Percentiles rank a stretch among this genome's conserved stretches.
These are phyloP conservation scores for Eudyptes chrysolophus DNA, from an alignment of 2,113 vertebrate genomes.

Conservation along the genomic window DNA sequence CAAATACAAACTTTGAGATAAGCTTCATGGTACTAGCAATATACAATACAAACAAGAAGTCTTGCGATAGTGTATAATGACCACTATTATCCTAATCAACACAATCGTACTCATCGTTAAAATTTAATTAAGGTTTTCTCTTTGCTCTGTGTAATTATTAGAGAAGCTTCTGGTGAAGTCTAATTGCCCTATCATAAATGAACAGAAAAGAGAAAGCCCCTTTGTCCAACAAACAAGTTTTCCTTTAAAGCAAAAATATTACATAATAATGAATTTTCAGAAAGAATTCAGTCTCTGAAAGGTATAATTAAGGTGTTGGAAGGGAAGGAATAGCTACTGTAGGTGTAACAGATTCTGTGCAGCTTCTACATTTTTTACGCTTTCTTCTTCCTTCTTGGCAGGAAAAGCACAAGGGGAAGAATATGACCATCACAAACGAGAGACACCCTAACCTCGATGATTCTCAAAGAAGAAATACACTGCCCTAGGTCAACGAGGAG, in stretches of 20 bases:
- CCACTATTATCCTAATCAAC: conserved; percentile 26
- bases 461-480: background rate
- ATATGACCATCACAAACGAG: background rate
- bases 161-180: background rate
- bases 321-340: background rate
- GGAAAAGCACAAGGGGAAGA: background rate
- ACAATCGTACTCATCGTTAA: background rate
- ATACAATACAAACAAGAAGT: background rate
- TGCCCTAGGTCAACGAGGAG: background rate
- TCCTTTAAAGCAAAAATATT: background rate
- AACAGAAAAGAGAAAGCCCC: background rate
- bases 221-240: background rate
- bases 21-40: background rate
- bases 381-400: background rate
- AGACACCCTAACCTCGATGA: background rate
- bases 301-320: background rate
- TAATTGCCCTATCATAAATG: background rate
- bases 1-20: background rate
- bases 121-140: conserved; percentile 53
- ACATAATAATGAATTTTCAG: background rate
- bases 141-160: conserved; percentile 19
- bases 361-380: background rate
- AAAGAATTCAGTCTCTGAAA: background rate
- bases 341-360: background rate
- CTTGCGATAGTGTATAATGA: background rate